Evolutionary conservation across 2,797 vertebrate species (phyloP).

Genomic region (Gymnoscopelus microlampas): DNA sequence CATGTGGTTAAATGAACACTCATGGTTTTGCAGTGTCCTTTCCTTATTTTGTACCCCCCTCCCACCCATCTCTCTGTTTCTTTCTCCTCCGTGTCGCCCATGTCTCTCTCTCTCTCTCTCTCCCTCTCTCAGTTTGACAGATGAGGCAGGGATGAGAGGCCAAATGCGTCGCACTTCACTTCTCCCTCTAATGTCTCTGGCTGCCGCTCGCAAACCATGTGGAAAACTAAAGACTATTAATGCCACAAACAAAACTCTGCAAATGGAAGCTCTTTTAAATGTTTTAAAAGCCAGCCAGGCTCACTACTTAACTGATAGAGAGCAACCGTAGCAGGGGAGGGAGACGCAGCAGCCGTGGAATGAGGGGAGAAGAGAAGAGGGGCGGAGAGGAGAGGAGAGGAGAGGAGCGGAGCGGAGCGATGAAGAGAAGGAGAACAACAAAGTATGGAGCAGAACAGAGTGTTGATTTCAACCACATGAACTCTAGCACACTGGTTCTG

Average conservation of each 20-base stretch:
- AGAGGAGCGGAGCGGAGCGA: neutral
- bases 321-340: constrained; percentile 32
- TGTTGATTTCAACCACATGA: neutral
- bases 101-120: neutral
- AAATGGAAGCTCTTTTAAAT: constrained; percentile 74
- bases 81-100: neutral
- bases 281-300: constrained; percentile 61
- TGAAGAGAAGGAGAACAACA: neutral
- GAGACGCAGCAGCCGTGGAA: constrained; percentile 11
- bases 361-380: neutral
- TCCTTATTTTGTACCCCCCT: constrained; percentile 14
- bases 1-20: too few relatives aligned
- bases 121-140: constrained; percentile 51
- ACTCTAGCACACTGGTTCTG: too few relatives aligned
- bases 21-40: constrained; percentile 2
- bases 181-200: constrained; percentile 76
- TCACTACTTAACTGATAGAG: constrained; percentile 65
- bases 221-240: constrained; percentile 81
- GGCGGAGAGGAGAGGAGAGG: neutral
- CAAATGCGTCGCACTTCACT: constrained; percentile 75
- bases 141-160: constrained; percentile 69
- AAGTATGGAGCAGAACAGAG: too few relatives aligned
- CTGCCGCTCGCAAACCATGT: constrained; percentile 66
- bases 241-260: constrained; percentile 78
- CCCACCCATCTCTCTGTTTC: neutral